Evolutionary conservation across 2,888 invertebrate genomes (phyloP).

Genomic region (Aspidiotus rigidus): DNA sequence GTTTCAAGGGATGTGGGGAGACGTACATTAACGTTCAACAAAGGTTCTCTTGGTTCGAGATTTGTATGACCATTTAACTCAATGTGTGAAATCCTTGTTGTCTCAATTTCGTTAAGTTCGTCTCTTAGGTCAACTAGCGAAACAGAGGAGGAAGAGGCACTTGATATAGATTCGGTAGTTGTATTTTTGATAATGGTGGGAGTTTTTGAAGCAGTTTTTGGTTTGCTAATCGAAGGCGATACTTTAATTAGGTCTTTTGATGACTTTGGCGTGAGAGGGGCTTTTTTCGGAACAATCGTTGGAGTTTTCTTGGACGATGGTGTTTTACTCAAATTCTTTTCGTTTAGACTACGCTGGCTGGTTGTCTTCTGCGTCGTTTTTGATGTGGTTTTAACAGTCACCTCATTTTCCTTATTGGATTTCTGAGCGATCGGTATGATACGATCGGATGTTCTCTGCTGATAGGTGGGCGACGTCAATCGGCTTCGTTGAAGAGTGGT

Average conservation of each 20-base stretch:
- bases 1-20: slow-evolving; percentile 60
- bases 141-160: neutral
- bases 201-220: neutral
- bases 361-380: neutral
- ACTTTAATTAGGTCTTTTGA: too few relatives aligned
- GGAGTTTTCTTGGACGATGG: too few relatives aligned
- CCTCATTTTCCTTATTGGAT: neutral
- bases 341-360: neutral
- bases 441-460: neutral
- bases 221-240: too few relatives aligned
- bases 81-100: neutral
- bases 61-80: neutral
- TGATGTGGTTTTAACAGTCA: neutral
- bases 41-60: neutral
- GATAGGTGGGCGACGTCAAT: neutral
- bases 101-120: neutral
- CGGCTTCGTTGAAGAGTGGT: neutral
- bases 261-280: too few relatives aligned
- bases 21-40: neutral
- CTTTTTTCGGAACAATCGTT: too few relatives aligned
- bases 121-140: neutral
- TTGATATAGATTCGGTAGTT: neutral
- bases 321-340: neutral
- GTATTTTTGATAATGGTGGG: neutral
- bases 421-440: neutral